Evolutionary conservation across 2,797 vertebrate genomes (phyloP).

Genomic region (Falco berigora): DNA sequence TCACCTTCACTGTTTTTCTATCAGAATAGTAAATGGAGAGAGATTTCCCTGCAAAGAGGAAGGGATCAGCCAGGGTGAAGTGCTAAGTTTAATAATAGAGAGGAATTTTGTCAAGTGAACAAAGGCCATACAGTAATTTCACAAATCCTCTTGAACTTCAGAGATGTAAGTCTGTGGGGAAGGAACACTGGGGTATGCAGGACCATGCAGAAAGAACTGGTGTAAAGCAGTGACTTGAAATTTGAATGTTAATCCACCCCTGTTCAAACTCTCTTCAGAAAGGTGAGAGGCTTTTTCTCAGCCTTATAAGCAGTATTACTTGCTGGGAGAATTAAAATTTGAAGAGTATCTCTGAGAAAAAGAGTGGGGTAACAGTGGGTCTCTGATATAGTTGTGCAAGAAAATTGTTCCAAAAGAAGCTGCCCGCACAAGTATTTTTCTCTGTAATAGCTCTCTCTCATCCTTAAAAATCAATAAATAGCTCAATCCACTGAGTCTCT

Average conservation of each 20-base stretch:
- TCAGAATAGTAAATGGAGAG: not conserved
- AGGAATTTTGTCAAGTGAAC: not conserved
- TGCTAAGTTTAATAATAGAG: not conserved
- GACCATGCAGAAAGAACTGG: not conserved
- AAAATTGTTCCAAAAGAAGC: not conserved
- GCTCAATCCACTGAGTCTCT: not conserved
- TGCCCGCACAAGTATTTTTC: constrained; percentile 8
- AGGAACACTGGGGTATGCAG: not conserved
- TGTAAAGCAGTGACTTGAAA: not conserved
- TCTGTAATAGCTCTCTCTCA: constrained; percentile 32
- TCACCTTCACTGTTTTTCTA: not conserved
- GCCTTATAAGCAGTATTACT: constrained; percentile 27
- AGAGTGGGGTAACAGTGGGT: not conserved
- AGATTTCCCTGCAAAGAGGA: not conserved
- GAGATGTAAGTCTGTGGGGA: not conserved
- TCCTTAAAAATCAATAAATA: constrained; percentile 37
- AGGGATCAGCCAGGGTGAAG: not conserved
- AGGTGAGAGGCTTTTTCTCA: not conserved
- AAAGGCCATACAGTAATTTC: not conserved
- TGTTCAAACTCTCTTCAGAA: constrained; percentile 33
- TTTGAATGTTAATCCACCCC: not conserved
- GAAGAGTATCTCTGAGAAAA: not conserved
- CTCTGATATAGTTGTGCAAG: not conserved
- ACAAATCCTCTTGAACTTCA: not conserved
- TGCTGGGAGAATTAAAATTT: constrained; percentile 32